These are phyloP conservation scores for Caenorhabditis imperialis DNA, from an alignment of 2,888 invertebrate genomes.

Conservation along the genomic window DNA sequence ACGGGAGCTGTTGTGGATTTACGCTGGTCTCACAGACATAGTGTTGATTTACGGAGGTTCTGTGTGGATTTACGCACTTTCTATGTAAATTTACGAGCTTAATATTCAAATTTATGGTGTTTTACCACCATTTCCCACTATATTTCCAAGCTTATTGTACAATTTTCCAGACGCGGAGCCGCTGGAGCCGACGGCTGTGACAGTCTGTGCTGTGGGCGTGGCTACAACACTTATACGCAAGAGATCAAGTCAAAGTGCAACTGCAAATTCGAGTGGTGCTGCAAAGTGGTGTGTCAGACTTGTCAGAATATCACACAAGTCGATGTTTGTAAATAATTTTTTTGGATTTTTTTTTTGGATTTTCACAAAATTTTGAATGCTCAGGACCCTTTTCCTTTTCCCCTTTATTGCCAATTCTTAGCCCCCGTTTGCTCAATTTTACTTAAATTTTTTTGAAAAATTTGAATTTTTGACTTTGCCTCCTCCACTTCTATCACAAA, in stretches of 20 bases:
- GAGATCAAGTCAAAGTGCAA: conserved; percentile 66
- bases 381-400: conserved; percentile 20
- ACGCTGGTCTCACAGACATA: too few species aligned
- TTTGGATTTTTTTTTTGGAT: conserved; percentile 13
- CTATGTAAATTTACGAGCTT: too few species aligned
- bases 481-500: background rate
- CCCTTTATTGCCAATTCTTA: conserved; percentile 32
- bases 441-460: background rate
- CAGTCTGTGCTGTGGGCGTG: conserved; percentile 77
- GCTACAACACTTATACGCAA: conserved; percentile 74
- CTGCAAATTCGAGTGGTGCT: conserved; percentile 76
- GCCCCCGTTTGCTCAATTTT: conserved; percentile 47
- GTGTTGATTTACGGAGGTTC: too few species aligned
- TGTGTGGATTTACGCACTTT: too few species aligned
- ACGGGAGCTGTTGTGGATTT: too few species aligned
- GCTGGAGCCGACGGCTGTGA: conserved; percentile 75
- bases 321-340: conserved; percentile 73
- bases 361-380: background rate
- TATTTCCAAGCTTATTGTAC: background rate
- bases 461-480: too few species aligned
- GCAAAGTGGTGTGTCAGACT: conserved; percentile 76
- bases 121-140: background rate
- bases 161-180: conserved; percentile 69
- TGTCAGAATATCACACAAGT: conserved; percentile 75
- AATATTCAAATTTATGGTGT: too few species aligned